Conservation (phyloP, 1,140 invertebrate species). For the Magallana ariakensis region DNA sequence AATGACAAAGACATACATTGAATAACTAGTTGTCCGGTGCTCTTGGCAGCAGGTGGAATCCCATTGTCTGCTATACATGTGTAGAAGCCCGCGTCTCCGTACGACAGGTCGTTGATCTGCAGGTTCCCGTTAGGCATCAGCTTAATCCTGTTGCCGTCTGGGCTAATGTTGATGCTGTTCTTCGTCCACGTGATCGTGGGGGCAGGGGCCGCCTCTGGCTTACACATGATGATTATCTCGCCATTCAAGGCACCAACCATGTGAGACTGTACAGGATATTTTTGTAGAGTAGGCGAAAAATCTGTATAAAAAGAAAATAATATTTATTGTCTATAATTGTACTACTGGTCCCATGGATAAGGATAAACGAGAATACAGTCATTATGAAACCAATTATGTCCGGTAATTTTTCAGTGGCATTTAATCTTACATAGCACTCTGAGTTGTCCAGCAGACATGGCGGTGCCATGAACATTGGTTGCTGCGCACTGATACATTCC, state of each 20-base stretch:
- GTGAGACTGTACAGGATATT: slow-evolving; percentile 91
- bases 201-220: slow-evolving; percentile 95
- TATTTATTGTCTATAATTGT: too few species aligned
- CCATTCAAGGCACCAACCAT: slow-evolving; percentile 94
- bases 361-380: too few species aligned
- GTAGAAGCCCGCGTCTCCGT: slow-evolving; percentile 68
- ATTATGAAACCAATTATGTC: too few species aligned
- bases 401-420: too few species aligned
- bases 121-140: slow-evolving; percentile 69
- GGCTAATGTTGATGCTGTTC: slow-evolving; percentile 81
- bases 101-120: slow-evolving; percentile 59
- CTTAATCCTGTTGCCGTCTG: slow-evolving; percentile 49
- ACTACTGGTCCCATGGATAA: too few species aligned
- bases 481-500: slow-evolving; percentile 96
- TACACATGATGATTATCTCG: slow-evolving; percentile 94
- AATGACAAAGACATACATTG: not conserved
- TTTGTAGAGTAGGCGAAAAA: slow-evolving; percentile 93
- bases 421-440: slow-evolving; percentile 81
- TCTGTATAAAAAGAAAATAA: slow-evolving; percentile 80
- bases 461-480: slow-evolving; percentile 91
- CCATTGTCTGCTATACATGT: slow-evolving; percentile 71
- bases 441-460: slow-evolving; percentile 93
- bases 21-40: slow-evolving; percentile 12
- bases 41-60: slow-evolving; percentile 22
- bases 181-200: slow-evolving; percentile 91